Evolutionary conservation across 2,113 vertebrate species (phyloP), one percentile per base, ranked within the genome.

Genomic region (Daphoenositta chrysoptera): DNA sequence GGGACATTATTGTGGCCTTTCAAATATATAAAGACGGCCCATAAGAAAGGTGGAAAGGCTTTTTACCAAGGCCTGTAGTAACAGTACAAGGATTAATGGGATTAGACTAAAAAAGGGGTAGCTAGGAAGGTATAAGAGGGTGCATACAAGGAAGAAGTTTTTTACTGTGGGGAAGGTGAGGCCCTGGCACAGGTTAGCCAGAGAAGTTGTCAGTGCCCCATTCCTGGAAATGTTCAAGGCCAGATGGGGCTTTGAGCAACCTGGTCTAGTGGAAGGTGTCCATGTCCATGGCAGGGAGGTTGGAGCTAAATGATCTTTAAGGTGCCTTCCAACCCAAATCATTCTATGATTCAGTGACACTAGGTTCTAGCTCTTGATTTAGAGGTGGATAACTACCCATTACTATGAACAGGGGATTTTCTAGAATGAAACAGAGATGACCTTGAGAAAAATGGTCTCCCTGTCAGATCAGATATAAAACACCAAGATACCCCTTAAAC

Each of bases 241-340:
- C 11, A 57, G 7, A 7, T 6, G 3, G 9, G 11, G 11, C 30
- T 79, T 44, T 44, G 33, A 83, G 21, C 33, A 54, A 28, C 40
- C 7, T 63, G 15, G 7, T 40, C 47, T 53, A 23, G 9, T 31
- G 24, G 5, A 70, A 63, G 3, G 0, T 53, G 23, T 7, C 39
- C 33, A 15, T 82, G 7, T 3, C 11, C 3, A 40, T 5, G 8
- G n/a, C 13, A 63, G 16, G 4, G 3, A 20, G 3, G 0, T 11
- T 68, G 15, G 20, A 77, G 45, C 3, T 57, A 56, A 30, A 33
- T 14, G 1, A 22, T 5, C 15, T 60, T 47, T 51, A 42, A 24
- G 3, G 12, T 48, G 7, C 11, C 15, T 70, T 70, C 17, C n/a
- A 75, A 50, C 7, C 1, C 26, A 75, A 79, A 42, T 4, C 2